These are phyloP conservation scores for Serinus canaria DNA, from an alignment of 2,113 vertebrate species.

Conservation along the genomic window DNA sequence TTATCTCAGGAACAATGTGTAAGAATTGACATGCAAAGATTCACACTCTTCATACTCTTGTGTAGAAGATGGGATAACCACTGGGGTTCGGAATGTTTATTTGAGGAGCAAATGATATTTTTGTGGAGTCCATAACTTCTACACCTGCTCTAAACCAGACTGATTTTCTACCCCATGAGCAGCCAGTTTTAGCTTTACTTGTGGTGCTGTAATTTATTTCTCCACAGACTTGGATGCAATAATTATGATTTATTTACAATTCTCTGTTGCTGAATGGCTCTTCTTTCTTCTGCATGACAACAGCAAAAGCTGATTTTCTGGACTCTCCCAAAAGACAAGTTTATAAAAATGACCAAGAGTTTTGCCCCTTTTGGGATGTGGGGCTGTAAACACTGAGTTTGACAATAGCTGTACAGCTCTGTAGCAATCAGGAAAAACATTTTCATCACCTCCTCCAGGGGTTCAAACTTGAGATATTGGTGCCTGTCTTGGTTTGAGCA, in stretches of 20 bases:
- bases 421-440: background rate
- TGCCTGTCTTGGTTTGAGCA: background rate
- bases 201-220: background rate
- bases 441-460: background rate
- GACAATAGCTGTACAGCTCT: accelerated
- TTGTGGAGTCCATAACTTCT: background rate
- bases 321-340: background rate
- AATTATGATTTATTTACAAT: background rate
- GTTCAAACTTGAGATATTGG: accelerated
- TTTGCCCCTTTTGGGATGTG: background rate
- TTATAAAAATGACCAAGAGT: background rate
- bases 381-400: background rate
- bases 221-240: accelerated
- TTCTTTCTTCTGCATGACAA: background rate
- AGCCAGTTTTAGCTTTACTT: background rate
- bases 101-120: background rate
- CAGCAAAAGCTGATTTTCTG: background rate
- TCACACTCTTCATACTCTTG: background rate
- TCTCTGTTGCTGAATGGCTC: background rate
- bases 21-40: background rate
- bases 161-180: background rate
- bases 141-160: background rate
- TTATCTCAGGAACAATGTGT: background rate
- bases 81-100: background rate
- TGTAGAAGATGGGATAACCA: background rate